Base-by-base conservation (phyloP, 2,888 invertebrate genomes). In the Tetramorium bicarinatum region DNA sequence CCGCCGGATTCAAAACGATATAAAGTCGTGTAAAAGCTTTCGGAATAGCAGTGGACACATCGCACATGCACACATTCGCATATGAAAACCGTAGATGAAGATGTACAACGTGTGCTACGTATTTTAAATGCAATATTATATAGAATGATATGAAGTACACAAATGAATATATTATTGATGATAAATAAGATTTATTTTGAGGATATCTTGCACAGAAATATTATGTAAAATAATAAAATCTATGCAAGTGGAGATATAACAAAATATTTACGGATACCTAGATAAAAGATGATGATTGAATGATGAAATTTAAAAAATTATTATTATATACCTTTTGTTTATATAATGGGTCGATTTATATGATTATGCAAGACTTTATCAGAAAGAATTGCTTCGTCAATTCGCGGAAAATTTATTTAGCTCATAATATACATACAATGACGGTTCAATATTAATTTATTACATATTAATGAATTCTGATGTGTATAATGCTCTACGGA, bases 11-110 rank as follows among this genome's bases (percentile, higher is more conserved):
- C 81, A 75, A 69, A 47, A 66, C 77, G 66, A 59, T 49, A 56
- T 56, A 54, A 81, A 75, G 75, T 75, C 56, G 79, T 34, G 62
- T 75, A 75, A 81, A 81, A 81, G 81, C 81, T 81, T 76, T 81
- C 54, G 34, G 62, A 47, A 47, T 47, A 34, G 41, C 66, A 44
- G 15, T 56, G 29, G 44, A 69, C 44, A 41, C 62, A 18, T 74
- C 38, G 18, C 54, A 29, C 29, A n/a, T 54, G 47, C 41, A 29
- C 61, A 44, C 21, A n/a, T 18, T n/a, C 13, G 41, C 44, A 47
- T 25, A 49, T 49, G 44, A 54, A 67, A 44, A 44, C 25, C 25
- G 25, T 49, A 75, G 47, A 18, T 25, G n/a, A 4, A 38, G 13
- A 13, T 47, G 25, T 25, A 47, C 15, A 21, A n/a, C 25, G 11